Percentiles rank a stretch among this genome's conserved stretches.
Conservation (phyloP, 2,888 invertebrate genomes). For the Pseudococcus viburni region DNA sequence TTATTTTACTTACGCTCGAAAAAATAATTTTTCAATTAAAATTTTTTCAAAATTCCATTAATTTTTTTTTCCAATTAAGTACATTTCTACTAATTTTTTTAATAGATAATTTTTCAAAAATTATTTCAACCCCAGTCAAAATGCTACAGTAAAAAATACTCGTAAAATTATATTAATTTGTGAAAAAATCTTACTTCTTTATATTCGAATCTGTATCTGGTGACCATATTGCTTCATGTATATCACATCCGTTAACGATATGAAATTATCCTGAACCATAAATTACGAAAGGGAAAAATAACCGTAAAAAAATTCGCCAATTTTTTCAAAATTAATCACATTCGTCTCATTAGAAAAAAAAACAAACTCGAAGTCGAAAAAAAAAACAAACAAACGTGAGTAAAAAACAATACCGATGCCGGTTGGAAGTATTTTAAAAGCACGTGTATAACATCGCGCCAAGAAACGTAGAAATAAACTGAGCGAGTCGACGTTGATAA, state of each 20-base stretch:
- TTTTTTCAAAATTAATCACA: not conserved
- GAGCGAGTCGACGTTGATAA: constrained; percentile 49
- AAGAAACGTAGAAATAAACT: constrained; percentile 56
- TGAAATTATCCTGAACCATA: constrained; percentile 29
- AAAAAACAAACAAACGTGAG: constrained; percentile 16
- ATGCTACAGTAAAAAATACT: too few species aligned
- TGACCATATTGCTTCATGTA: constrained; percentile 47
- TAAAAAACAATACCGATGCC: constrained; percentile 23
- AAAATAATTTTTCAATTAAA: too few species aligned
- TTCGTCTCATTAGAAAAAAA: not conserved
- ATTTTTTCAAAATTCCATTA: too few species aligned
- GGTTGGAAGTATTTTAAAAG: constrained; percentile 31
- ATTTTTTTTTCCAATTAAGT: too few species aligned
- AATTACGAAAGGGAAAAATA: constrained; percentile 17
- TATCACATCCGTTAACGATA: not conserved
- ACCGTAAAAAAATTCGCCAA: not conserved
- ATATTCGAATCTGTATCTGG: constrained; percentile 59
- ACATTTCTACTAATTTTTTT: too few species aligned
- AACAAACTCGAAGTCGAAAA: not conserved
- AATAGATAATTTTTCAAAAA: too few species aligned
- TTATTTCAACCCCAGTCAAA: too few species aligned
- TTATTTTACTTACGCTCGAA: too few species aligned
- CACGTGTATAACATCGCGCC: constrained; percentile 55
- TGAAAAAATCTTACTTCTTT: constrained; percentile 48
- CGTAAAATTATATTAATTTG: not conserved